A percentile compares a stretch with the other conserved stretches of the same genome.
Evolutionary conservation across 2,113 vertebrate genomes (phyloP).

Genomic region (Pollachius pollachius): DNA sequence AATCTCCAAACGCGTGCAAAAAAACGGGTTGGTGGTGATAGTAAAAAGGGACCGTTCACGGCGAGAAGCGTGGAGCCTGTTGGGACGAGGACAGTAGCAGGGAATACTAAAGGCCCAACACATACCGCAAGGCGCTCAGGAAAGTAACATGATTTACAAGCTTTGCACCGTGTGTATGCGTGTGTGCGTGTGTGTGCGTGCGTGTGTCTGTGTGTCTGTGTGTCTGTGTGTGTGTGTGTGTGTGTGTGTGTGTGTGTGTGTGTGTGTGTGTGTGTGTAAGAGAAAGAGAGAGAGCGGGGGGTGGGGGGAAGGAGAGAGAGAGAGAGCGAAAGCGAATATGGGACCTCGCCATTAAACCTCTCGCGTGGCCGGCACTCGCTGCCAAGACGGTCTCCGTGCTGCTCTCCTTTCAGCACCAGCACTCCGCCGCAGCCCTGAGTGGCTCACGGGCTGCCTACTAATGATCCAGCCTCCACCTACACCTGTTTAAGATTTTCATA

Average conservation of each 20-base stretch:
- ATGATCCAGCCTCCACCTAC: neutral
- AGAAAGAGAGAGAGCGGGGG: neutral
- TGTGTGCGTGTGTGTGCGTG: slow-evolving; percentile 1
- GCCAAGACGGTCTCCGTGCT: slow-evolving; percentile 51
- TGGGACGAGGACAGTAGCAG: neutral
- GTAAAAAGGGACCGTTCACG: too few species aligned
- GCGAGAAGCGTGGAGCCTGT: neutral
- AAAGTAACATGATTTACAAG: slow-evolving; percentile 11
- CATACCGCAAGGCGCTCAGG: neutral
- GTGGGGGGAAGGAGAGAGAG: too few species aligned
- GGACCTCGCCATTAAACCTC: slow-evolving; percentile 7
- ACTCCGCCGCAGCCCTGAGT: neutral
- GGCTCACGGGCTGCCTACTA: neutral
- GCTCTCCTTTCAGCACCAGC: slow-evolving; percentile 69
- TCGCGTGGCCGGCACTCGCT: slow-evolving; percentile 17
- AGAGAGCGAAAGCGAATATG: too few species aligned
- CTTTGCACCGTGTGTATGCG: neutral
- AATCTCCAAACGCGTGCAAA: too few species aligned
- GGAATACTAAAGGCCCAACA: neutral
- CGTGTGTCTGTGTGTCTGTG: neutral
- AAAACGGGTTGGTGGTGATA: too few species aligned
- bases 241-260: neutral
- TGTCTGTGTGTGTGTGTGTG: neutral
- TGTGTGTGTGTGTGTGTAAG: neutral
- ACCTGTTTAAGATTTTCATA: too few species aligned